Evolutionary conservation across 2,113 vertebrate genomes (phyloP), one percentile per base, ranked within the genome.

Genomic region (Pantherophis guttatus): DNA sequence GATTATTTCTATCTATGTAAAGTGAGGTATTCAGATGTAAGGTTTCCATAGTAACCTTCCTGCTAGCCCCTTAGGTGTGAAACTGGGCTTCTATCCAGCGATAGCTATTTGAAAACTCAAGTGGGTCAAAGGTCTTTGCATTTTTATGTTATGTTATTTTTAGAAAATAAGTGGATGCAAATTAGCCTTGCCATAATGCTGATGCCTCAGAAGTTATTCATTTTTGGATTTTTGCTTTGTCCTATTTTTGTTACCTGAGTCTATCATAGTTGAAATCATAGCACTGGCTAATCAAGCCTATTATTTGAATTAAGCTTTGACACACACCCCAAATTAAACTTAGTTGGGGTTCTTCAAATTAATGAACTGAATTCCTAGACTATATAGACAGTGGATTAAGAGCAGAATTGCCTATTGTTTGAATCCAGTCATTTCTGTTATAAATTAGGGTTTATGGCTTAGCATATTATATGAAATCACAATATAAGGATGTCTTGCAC

Each of bases 41-140:
- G 93, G 96, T 97, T 97, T 96, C 97, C 96, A 97, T 97, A 96
- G 97, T 94, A 94, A 97, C 96, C 91, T 90, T 96, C 87, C 96
- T 94, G 95, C 96, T 94, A 95, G 94, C 93, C 93, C 33, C 95
- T 96, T 96, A 90, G 62, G 91, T 94, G 55, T 96, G 96, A 96
- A 96, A 95, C 85, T 93, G 93, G 91, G 87, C 92, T 94, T 96
- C 94, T 94, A 81, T 93, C 95, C 93, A 96, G 93, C 95, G 96
- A 94, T 91, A 96, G 94, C 87, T 93, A 95, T 94, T 19, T 91
- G 95, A 95, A 58, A 81, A 94, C 59, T 96, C 88, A 96, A 94
- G 24, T 94, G 88, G 94, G 93, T 95, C 93, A 96, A 94, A 96
- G 90, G 88, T 92, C 75, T 96, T 95, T 94, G 23, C 33, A 95